Percentiles rank a stretch among this genome's conserved stretches.
Evolutionary conservation across 2,113 vertebrate species (phyloP).

Genomic region (Thomomys bottae): DNA sequence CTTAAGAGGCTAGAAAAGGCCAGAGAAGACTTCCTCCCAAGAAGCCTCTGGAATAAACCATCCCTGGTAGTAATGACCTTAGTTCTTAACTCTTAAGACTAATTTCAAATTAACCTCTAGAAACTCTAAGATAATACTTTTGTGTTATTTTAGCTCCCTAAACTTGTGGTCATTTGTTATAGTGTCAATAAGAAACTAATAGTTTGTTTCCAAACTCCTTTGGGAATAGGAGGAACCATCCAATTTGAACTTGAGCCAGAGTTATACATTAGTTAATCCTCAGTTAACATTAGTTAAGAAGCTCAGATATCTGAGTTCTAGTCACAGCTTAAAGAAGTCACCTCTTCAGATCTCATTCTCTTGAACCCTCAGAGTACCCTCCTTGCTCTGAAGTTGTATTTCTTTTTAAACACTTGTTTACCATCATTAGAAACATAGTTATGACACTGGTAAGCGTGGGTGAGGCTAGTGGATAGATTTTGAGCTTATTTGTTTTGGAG

Average conservation of each 20-base stretch:
- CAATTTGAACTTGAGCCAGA: not conserved
- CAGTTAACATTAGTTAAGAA: too few relatives aligned
- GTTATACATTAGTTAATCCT: not conserved
- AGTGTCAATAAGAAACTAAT: not conserved
- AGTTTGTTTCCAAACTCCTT: too few relatives aligned
- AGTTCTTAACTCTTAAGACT: not conserved
- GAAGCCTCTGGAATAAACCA: not conserved
- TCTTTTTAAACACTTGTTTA: conserved; percentile 50
- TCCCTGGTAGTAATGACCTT: not conserved
- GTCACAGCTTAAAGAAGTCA: not conserved
- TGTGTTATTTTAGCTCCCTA: not conserved
- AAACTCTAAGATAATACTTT: not conserved
- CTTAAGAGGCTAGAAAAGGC: not conserved
- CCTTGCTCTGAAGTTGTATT: conserved; percentile 42
- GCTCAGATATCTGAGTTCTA: not conserved
- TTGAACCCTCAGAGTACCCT: not conserved
- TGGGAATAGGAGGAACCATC: not conserved
- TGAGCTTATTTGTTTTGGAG: conserved; percentile 70
- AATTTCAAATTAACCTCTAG: not conserved
- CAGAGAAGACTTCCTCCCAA: not conserved
- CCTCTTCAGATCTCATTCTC: not conserved
- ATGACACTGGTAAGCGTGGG: conserved; percentile 28
- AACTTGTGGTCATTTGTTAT: conserved; percentile 5
- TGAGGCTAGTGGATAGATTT: conserved; percentile 34
- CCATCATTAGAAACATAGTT: conserved; percentile 18